Base-by-base conservation (phyloP, 2,797 vertebrate genomes). In the Eulemur rubriventer region DNA sequence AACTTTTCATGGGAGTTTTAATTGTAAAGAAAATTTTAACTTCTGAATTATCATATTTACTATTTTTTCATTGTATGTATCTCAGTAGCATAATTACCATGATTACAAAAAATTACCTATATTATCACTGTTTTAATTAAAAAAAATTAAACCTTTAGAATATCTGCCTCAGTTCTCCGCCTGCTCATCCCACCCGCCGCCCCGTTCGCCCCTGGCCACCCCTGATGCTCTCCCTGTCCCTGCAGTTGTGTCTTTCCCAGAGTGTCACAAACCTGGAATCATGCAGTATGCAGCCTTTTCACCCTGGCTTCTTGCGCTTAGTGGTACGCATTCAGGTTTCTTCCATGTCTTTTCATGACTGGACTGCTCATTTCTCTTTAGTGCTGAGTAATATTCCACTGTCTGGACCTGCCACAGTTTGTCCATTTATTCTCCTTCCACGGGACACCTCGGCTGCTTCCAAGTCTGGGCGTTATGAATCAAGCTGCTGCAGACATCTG, bases 191-290 rank as follows among this genome's bases (percentile, higher is more conserved):
- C 22, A 8, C 59, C 52, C 35, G 43, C 30, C n/a, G 22, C 52
- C 10, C 28, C n/a, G 1, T 0, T 8, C 20, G 17, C 2, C 43
- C 28, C 18, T 28, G 72, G n/a, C 30, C 41, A 13, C 16, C 2
- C 18, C 24, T n/a, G 12, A 24, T 35, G 16, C 10, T 50, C 78
- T 41, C 65, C 48, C 28, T 61, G n/a, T 61, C 43, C 84, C 20
- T 7, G 16, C 22, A 43, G 48, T 55, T 67, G 5, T 69, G 35
- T 4, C n/a, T 65, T 76, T 38, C 41, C 13, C 61, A 43, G 52
- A 85, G 61, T 48, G 43, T 18, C 52, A 17, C 7, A n/a, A 38
- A 7, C 35, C 20, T 30, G 33, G 75, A 63, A n/a, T 35, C 28
- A 20, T 7, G 48, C 12, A 28, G 57, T 6, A 1, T 24, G 4